Percentiles rank a stretch among this genome's conserved stretches.
These are phyloP conservation scores for Euwallacea fornicatus DNA, from an alignment of 1,140 invertebrate species.

Conservation along the genomic window DNA sequence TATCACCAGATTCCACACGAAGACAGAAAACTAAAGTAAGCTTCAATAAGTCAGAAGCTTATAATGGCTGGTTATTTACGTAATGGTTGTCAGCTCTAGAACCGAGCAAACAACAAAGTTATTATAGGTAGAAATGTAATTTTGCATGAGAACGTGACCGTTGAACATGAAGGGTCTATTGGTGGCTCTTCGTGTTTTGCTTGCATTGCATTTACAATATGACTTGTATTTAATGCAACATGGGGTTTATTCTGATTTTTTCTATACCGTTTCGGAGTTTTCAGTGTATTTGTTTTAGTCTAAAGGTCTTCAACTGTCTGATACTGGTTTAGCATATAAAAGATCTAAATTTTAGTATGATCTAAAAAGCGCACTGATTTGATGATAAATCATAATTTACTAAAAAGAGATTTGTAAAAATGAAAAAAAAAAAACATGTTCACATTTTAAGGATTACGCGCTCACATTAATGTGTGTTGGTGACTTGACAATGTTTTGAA, in stretches of 20 bases:
- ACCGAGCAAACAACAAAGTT: constrained; percentile 32
- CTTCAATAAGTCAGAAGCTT: constrained; percentile 35
- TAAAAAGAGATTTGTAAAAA: not conserved
- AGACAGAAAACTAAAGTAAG: constrained; percentile 36
- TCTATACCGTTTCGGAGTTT: not conserved
- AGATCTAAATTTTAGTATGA: constrained; percentile 40
- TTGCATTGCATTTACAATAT: constrained; percentile 2
- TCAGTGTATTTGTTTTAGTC: constrained; percentile 29
- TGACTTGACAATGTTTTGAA: not conserved
- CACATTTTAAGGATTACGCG: not conserved
- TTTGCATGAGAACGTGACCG: not conserved
- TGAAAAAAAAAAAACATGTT: not conserved
- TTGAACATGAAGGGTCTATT: not conserved
- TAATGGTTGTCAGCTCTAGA: constrained; percentile 39
- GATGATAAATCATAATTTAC: not conserved
- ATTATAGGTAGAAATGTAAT: not conserved
- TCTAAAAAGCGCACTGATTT: constrained; percentile 43
- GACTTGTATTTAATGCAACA: not conserved
- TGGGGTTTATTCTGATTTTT: not conserved
- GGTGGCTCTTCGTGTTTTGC: constrained; percentile 19
- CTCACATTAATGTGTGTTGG: not conserved
- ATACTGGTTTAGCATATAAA: constrained; percentile 20
- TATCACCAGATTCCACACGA: constrained; percentile 41
- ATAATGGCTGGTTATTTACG: constrained; percentile 40
- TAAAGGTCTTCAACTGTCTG: not conserved